phyloP scores from a whole-genome alignment of 2,797 vertebrate species.

The Onychomys torridus region DNA sequence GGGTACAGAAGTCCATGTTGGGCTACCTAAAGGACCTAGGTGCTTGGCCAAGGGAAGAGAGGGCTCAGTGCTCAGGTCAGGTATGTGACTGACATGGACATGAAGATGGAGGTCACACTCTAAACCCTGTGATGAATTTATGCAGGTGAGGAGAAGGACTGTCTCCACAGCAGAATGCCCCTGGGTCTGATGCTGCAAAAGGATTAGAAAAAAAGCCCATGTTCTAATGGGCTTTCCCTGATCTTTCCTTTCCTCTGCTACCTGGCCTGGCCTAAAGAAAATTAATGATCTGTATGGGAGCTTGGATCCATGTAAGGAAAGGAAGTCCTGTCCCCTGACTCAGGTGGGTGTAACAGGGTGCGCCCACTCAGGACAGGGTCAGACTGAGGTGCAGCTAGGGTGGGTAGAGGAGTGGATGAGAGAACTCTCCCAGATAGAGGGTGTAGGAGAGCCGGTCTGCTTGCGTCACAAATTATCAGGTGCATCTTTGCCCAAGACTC shows the following conservation, averaged over 20 bases:
- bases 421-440: not conserved
- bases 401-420: not conserved
- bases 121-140: accelerated
- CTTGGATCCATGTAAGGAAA: not conserved
- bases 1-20: not conserved
- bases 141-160: accelerated
- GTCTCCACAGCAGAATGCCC: not conserved
- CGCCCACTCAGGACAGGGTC: not conserved
- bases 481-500: not conserved
- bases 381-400: not conserved
- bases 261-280: not conserved
- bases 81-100: not conserved
- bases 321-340: not conserved
- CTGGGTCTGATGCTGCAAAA: not conserved
- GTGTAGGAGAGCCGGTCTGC: not conserved
- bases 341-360: not conserved
- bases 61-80: too few relatives aligned
- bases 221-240: not conserved
- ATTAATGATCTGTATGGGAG: too few relatives aligned
- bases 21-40: not conserved
- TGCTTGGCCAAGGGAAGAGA: too few relatives aligned
- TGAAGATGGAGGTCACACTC: accelerated
- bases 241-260: not conserved
- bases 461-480: not conserved
- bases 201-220: accelerated